Conservation (phyloP, 2,888 invertebrate species). For the Cenopis cana region DNA sequence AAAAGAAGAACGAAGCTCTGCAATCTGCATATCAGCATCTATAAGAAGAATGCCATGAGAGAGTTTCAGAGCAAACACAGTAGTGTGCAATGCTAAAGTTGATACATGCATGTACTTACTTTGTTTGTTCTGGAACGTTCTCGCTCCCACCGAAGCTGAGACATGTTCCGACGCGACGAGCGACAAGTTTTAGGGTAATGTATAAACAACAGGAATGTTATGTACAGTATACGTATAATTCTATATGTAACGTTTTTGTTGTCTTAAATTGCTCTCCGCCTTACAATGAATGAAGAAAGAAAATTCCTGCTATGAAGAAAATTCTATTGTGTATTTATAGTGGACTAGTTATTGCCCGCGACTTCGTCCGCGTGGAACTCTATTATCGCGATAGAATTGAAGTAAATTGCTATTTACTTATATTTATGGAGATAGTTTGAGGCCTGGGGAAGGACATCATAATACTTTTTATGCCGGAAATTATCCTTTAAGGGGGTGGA, state of each 20-base stretch:
- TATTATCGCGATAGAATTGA: too few relatives aligned
- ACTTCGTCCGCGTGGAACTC: too few relatives aligned
- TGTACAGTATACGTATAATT: slow-evolving; percentile 83
- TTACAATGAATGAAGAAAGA: slow-evolving; percentile 51
- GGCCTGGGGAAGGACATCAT: too few relatives aligned
- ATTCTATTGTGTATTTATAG: too few relatives aligned
- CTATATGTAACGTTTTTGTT: slow-evolving; percentile 86
- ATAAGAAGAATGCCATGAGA: slow-evolving; percentile 51
- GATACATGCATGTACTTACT: slow-evolving; percentile 84
- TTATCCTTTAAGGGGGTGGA: too few relatives aligned
- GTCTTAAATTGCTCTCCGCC: slow-evolving; percentile 83
- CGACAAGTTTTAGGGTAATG: slow-evolving; percentile 76
- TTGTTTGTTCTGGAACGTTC: slow-evolving; percentile 83
- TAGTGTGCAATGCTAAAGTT: slow-evolving; percentile 84
- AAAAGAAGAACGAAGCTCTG: slow-evolving; percentile 1
- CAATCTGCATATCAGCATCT: neutral
- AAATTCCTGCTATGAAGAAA: neutral
- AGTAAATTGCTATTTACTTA: too few relatives aligned
- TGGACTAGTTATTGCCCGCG: too few relatives aligned
- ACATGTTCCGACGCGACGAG: slow-evolving; percentile 27
- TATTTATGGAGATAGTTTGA: too few relatives aligned
- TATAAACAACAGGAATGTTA: slow-evolving; percentile 85
- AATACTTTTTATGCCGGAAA: too few relatives aligned
- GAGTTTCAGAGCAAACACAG: slow-evolving; percentile 84
- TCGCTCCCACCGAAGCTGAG: slow-evolving; percentile 53